Base-by-base conservation (phyloP, 2,797 vertebrate genomes). In the Amazona finschi region DNA sequence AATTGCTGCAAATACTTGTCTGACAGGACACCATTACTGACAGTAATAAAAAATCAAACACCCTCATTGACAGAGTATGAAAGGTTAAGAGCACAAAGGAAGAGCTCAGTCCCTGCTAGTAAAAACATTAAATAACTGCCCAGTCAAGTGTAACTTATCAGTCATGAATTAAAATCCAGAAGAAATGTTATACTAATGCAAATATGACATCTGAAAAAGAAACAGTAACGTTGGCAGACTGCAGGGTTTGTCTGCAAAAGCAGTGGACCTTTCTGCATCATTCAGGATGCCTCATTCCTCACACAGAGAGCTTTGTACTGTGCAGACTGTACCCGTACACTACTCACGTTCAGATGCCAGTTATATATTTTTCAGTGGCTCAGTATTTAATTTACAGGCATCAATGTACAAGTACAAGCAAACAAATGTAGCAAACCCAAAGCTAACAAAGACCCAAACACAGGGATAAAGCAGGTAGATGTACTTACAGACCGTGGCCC, bases 251-350 rank as follows among this genome's bases (percentile, higher is more conserved):
- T 62, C 30, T 47, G 36, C 27, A 60, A 15, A 46, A 71, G 16
- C 2, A 1, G 57, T 5, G 21, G 38, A 10, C 39, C 20, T n/a
- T 12, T 11, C 19, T 17, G 28, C 57, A 33, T 18, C 5, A 0
- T 7, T 18, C 0, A 0, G 61, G 19, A 53, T 62, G 58, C 28
- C 17, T 12, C 8, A 1, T 33, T 25, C 52, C 28, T 44, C 27
- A 4, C 3, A 43, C 0, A 0, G 14, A 24, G 24, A 30, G 28
- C 31, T 31, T 3, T 1, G 33, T 44, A 31, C 61, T 28, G 2
- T 3, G 13, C 11, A 31, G 28, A 10, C 39, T 28, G 71, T 15
- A 20, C 5, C 30, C 38, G 25, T 57, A 60, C 43, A 31, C 27
- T 14, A 69, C 57, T 24, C 39, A 14, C 0, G 0, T 44, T 65